These are phyloP conservation scores for Eulemur rubriventer DNA, from an alignment of 2,797 vertebrate genomes.

Conservation along the genomic window DNA sequence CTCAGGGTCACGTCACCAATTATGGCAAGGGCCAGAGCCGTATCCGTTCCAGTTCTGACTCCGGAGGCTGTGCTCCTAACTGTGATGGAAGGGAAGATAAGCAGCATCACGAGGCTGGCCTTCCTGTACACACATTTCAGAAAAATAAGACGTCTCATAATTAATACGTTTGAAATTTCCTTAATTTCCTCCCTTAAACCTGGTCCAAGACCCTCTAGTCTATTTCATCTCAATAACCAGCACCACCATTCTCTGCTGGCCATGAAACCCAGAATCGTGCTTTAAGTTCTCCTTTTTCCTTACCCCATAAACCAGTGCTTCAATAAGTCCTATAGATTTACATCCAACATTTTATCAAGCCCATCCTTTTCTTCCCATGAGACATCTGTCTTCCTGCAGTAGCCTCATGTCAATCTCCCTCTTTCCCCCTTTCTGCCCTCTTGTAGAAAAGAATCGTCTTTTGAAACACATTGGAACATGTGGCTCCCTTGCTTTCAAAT, in stretches of 20 bases:
- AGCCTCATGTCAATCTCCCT: neutral
- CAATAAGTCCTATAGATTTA: accelerated
- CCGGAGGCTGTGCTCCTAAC: neutral
- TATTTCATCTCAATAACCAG: neutral
- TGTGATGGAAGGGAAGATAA: neutral
- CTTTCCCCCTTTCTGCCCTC: neutral
- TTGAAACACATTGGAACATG: neutral
- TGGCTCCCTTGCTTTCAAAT: neutral
- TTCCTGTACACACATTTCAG: neutral
- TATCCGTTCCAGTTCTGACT: neutral
- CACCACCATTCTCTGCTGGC: neutral
- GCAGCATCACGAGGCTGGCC: neutral
- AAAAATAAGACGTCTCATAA: neutral
- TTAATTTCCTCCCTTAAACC: neutral
- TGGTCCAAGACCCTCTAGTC: neutral
- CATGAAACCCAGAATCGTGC: neutral
- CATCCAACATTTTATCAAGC: neutral
- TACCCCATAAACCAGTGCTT: too few relatives aligned
- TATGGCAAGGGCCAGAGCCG: neutral
- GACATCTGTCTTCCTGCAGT: neutral
- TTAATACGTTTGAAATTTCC: neutral
- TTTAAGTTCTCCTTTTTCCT: neutral
- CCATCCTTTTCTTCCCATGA: neutral
- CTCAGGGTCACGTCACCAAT: neutral
- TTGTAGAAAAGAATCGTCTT: neutral